Percentiles rank a stretch among this genome's conserved stretches.
Evolutionary conservation across 2,797 vertebrate species (phyloP).

Genomic region (Fratercula arctica): DNA sequence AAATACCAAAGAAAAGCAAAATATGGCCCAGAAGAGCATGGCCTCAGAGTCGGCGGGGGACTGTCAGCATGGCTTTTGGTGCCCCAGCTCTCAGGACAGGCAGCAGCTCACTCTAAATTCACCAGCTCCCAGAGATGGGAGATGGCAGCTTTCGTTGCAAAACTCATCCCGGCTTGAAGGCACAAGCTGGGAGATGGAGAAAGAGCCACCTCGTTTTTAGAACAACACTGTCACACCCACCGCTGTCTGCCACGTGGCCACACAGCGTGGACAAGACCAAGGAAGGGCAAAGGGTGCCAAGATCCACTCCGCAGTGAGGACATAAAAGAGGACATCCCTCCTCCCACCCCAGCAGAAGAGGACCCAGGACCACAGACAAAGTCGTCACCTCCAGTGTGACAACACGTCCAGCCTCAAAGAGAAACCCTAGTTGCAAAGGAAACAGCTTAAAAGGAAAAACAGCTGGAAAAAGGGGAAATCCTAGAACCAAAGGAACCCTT

Average conservation of each 20-base stretch:
- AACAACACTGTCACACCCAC: neutral
- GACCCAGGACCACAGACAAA: neutral
- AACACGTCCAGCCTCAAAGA: neutral
- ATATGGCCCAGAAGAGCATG: neutral
- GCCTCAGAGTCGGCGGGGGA: neutral
- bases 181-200: neutral
- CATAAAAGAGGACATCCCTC: neutral
- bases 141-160: neutral
- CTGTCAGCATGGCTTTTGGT: neutral
- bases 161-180: neutral
- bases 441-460: neutral
- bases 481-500: neutral
- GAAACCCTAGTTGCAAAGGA: constrained; percentile 1
- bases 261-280: neutral
- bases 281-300: neutral
- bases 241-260: neutral
- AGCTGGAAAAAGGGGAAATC: neutral
- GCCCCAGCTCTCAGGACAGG: neutral
- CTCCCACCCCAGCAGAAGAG: neutral
- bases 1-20: neutral
- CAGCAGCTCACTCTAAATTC: neutral
- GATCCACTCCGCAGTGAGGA: neutral
- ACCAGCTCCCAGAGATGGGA: neutral
- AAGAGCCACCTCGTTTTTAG: neutral
- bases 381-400: neutral